Evolutionary conservation across 2,888 invertebrate genomes (phyloP), one percentile per base, ranked within the genome.

Genomic region (Lasioglossum vierecki): DNA sequence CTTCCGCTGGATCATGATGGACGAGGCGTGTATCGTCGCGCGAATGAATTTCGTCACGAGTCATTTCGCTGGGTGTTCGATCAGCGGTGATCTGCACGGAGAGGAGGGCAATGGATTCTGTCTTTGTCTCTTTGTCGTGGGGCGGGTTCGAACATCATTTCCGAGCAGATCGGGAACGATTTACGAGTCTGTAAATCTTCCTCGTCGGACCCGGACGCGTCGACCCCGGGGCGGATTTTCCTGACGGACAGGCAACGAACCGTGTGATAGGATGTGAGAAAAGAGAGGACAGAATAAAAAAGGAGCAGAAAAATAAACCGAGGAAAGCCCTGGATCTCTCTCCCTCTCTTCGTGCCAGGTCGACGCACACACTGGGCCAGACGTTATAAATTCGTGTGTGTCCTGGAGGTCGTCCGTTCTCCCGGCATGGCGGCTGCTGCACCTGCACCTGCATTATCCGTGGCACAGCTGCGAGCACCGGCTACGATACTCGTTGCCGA

Each of bases 111-210:
- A 13, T 15, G 60, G 60, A 63, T 63, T 9, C 30, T 46, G 84
- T 76, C 81, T 41, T 75, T 73, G 84, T 76, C 70, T 73, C 41
- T 75, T 85, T 35, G 71, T 57, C 72, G 81, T 46, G 26, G 57
- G 79, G 30, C 60, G 73, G 82, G 84, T 89, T 89, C 86, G 89
- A 86, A 82, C 86, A 82, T 89, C 89, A 89, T 89, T 90, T 85
- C 81, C 79, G 71, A 83, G 80, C 83, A 80, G 86, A 86, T 85
- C 89, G 85, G 66, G 80, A 76, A 89, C 89, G 86, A 90, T 90
- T 89, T 88, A 88, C 88, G 89, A 87, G 88, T 85, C 86, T 79
- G 86, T 89, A 88, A 89, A 89, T 89, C 88, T 89, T 87, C 66
- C 79, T 76, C 73, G 13, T 13, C 30, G 13, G 30, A 63, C n/a